Conservation (phyloP, 1,140 invertebrate species). For the Drosophila punjabiensis region DNA sequence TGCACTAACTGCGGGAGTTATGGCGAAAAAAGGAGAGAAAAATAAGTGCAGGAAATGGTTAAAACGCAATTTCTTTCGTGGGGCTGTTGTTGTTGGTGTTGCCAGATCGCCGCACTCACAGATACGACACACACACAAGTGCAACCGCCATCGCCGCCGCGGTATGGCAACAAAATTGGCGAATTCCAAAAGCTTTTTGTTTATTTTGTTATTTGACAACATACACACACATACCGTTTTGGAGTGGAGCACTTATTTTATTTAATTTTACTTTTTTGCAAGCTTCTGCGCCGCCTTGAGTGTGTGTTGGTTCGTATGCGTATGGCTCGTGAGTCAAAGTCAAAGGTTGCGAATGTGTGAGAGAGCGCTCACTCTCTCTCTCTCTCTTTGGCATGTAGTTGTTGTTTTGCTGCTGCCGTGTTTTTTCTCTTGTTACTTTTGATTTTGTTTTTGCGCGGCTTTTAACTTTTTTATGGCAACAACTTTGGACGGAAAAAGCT, state of each 20-base stretch:
- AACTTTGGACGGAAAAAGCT: constrained; percentile 70
- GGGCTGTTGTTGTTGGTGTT: constrained; percentile 75
- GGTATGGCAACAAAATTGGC: constrained; percentile 62
- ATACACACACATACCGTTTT: constrained; percentile 44
- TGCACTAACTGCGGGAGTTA: constrained; percentile 3
- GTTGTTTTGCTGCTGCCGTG: constrained; percentile 16
- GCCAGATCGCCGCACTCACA: constrained; percentile 68
- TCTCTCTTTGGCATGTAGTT: constrained; percentile 21
- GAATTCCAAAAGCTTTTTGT: constrained; percentile 57
- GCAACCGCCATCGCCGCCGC: constrained; percentile 9
- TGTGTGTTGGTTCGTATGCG: constrained; percentile 18
- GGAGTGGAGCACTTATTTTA: constrained; percentile 34
- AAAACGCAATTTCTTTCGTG: constrained; percentile 77
- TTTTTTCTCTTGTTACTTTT: constrained; percentile 25
- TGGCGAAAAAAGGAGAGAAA: constrained; percentile 25
- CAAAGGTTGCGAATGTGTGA: constrained; percentile 51
- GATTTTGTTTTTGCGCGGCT: constrained; percentile 68
- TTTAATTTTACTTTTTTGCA: constrained; percentile 56
- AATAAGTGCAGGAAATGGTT: constrained; percentile 49
- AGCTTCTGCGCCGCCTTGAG: constrained; percentile 44
- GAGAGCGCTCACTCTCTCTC: constrained; percentile 35
- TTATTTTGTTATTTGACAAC: constrained; percentile 65
- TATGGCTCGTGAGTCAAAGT: constrained; percentile 53
- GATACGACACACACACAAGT: constrained; percentile 13
- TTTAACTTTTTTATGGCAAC: constrained; percentile 60